These are phyloP conservation scores for Hoplodrina ambigua DNA, from an alignment of 2,888 invertebrate genomes.

Conservation along the genomic window DNA sequence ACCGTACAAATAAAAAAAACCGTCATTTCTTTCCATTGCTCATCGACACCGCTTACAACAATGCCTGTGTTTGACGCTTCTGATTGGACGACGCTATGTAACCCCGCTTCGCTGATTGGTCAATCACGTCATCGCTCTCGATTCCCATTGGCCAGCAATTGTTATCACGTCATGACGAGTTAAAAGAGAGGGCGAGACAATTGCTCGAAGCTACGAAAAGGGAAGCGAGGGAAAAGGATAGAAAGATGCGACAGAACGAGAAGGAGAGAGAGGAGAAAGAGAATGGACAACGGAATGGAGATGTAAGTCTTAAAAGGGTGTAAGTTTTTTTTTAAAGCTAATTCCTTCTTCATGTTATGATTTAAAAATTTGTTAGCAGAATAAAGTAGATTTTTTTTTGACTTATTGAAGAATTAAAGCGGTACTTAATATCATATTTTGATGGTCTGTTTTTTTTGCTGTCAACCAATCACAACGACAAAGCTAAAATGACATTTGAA, in stretches of 20 bases:
- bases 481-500: no score
- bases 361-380: neutral
- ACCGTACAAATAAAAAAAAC: constrained; percentile 59
- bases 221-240: constrained; percentile 90
- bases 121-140: constrained; percentile 50
- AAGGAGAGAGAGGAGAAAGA: constrained; percentile 90
- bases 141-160: constrained; percentile 91
- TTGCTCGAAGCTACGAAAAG: constrained; percentile 95
- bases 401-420: no score
- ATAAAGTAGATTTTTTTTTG: neutral
- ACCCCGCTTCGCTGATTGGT: constrained; percentile 73
- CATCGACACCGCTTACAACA: constrained; percentile 74
- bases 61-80: constrained; percentile 76
- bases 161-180: constrained; percentile 95
- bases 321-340: constrained; percentile 27
- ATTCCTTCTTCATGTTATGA: neutral
- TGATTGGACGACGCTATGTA: constrained; percentile 71
- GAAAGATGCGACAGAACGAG: constrained; percentile 72
- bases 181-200: constrained; percentile 95
- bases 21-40: constrained; percentile 78
- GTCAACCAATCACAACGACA: no score
- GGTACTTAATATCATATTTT: no score
- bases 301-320: constrained; percentile 83
- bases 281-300: constrained; percentile 81
- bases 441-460: no score